These are phyloP conservation scores for Pseudocheirus occidentalis DNA, from an alignment of 2,797 vertebrate species.

Conservation along the genomic window DNA sequence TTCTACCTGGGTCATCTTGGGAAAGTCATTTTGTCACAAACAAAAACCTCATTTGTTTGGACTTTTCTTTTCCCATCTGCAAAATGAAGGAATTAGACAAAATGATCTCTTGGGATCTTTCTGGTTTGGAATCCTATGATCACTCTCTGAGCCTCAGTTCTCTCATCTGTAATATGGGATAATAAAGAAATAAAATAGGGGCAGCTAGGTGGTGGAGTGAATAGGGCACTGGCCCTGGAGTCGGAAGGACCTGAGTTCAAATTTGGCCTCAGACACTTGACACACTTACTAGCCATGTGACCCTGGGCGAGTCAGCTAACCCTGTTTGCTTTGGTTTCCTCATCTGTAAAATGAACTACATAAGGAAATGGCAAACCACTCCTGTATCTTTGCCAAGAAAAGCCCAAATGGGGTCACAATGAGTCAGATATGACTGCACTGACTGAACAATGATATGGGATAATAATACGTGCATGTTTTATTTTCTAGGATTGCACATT, in stretches of 20 bases:
- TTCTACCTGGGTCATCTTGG: background rate
- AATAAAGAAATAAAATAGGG: background rate
- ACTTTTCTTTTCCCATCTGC: background rate
- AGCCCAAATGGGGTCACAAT: background rate
- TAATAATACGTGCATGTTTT: background rate
- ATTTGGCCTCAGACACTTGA: background rate
- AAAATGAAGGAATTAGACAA: background rate
- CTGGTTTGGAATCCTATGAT: background rate
- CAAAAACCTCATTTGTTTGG: background rate
- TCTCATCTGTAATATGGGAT: background rate
- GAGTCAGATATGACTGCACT: background rate
- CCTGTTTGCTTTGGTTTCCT: background rate
- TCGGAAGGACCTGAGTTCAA: slow-evolving; percentile 2
- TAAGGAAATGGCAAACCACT: background rate
- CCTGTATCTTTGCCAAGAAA: background rate
- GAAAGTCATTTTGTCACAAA: background rate
- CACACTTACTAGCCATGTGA: background rate
- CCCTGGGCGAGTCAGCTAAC: background rate
- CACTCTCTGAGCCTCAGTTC: background rate
- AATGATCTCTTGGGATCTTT: background rate
- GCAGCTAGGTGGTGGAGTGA: background rate
- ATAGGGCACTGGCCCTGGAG: background rate
- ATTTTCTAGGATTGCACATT: background rate
- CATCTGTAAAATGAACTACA: background rate
- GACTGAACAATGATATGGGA: background rate